phyloP scores from a whole-genome alignment of 2,797 vertebrate species.

The Distichodus sexfasciatus region DNA sequence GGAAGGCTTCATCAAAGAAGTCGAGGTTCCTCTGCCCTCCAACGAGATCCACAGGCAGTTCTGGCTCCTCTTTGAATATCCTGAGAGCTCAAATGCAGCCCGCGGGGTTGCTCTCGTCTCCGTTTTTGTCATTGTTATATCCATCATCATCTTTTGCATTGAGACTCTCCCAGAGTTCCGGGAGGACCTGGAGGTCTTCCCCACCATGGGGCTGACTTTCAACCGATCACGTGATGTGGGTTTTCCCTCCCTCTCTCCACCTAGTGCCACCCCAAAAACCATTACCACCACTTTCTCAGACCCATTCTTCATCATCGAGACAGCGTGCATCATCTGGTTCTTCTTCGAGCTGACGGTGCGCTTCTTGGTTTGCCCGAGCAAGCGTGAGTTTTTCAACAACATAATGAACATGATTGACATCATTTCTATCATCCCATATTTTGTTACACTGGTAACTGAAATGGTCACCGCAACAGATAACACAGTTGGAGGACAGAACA shows the following conservation, averaged over 20 bases:
- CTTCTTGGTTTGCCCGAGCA: conserved; percentile 93
- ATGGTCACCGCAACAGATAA: conserved; percentile 78
- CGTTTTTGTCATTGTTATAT: conserved; percentile 91
- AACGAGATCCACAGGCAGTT: conserved; percentile 89
- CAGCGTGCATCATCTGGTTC: conserved; percentile 94
- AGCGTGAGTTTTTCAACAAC: conserved; percentile 90
- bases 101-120: conserved; percentile 91
- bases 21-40: conserved; percentile 84
- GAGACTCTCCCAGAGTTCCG: conserved; percentile 95
- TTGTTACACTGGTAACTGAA: conserved; percentile 89
- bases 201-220: conserved; percentile 48
- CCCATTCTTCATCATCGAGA: conserved; percentile 94
- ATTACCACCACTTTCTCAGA: conserved; percentile 78
- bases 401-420: conserved; percentile 98
- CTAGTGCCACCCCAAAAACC: conserved; percentile 55
- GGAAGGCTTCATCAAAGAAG: conserved; percentile 94
- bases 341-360: conserved; percentile 88
- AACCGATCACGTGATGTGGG: conserved; percentile 64
- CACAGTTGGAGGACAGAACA: conserved; percentile 81
- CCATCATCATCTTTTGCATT: conserved; percentile 96
- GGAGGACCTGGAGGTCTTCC: conserved; percentile 80
- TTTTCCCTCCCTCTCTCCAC: conserved; percentile 50
- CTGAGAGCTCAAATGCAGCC: conserved; percentile 93
- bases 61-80: conserved; percentile 97
- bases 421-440: conserved; percentile 95